These are phyloP conservation scores for Holotrichia oblita DNA, from an alignment of 1,140 invertebrate genomes.

Conservation along the genomic window DNA sequence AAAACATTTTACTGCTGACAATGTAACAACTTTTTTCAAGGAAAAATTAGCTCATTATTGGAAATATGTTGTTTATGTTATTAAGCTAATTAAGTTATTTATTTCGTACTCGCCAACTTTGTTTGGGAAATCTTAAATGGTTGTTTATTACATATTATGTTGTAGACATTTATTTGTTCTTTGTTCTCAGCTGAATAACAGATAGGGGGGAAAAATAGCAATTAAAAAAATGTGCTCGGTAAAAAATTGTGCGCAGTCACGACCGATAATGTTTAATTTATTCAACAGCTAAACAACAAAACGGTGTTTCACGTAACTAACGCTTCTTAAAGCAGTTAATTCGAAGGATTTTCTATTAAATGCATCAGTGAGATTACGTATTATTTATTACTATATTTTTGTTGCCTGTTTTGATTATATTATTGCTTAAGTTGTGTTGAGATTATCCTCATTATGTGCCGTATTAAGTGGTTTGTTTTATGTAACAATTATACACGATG, in stretches of 20 bases:
- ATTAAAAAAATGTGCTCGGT: neutral
- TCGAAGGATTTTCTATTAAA: neutral
- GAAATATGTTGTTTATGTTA: too few relatives aligned
- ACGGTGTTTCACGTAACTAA: neutral
- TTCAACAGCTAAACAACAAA: neutral
- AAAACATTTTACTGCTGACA: too few relatives aligned
- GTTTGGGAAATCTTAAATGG: too few relatives aligned
- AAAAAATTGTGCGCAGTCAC: neutral
- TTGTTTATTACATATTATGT: too few relatives aligned
- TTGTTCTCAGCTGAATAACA: neutral
- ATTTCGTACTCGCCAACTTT: too few relatives aligned
- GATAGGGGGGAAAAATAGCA: neutral
- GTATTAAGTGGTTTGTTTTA: neutral
- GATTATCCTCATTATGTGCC: neutral
- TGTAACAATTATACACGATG: too few relatives aligned
- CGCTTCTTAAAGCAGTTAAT: neutral
- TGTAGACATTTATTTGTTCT: neutral
- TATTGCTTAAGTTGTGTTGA: neutral
- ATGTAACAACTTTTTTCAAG: too few relatives aligned
- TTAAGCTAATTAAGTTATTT: too few relatives aligned
- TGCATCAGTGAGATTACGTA: neutral
- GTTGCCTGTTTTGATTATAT: neutral
- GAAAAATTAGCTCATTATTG: too few relatives aligned
- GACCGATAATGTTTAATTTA: neutral
- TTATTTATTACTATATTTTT: neutral